phyloP scores from a whole-genome alignment of 2,113 vertebrate species.

The Chelonoidis abingdonii region DNA sequence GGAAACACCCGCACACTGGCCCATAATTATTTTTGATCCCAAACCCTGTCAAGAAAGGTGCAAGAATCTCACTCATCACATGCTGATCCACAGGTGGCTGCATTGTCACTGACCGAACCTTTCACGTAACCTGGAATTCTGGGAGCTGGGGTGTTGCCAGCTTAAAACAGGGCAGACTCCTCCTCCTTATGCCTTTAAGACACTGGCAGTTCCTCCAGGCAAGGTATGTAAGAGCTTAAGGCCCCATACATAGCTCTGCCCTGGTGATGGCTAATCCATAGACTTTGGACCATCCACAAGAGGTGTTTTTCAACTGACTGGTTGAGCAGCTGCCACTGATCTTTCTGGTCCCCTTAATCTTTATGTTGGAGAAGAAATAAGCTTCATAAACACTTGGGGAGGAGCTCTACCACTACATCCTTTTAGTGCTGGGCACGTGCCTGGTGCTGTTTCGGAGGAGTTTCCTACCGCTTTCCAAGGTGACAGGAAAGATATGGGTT shows the following conservation, averaged over 20 bases:
- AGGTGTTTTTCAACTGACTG: fast-evolving
- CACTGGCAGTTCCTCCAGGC: not conserved
- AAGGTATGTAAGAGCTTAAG: not conserved
- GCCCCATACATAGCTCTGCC: not conserved
- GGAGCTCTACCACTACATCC: not conserved
- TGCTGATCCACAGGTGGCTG: constrained; percentile 20
- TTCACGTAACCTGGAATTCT: not conserved
- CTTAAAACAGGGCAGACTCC: not conserved
- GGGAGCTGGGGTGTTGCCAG: constrained; percentile 27
- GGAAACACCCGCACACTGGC: fast-evolving
- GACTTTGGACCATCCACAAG: fast-evolving
- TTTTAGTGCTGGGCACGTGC: not conserved
- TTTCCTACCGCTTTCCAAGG: not conserved
- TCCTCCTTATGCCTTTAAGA: constrained; percentile 13
- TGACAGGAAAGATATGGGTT: fast-evolving
- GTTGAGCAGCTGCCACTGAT: not conserved
- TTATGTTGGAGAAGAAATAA: not conserved
- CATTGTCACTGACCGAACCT: constrained; percentile 12
- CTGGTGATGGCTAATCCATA: fast-evolving
- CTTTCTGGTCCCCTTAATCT: not conserved
- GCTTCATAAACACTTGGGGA: not conserved
- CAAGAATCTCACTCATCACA: constrained; percentile 47
- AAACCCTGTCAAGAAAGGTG: constrained; percentile 27
- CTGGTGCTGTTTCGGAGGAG: not conserved
- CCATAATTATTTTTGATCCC: constrained; percentile 8